phyloP scores from a whole-genome alignment of 2,113 vertebrate species.

The Cololabis saira region DNA sequence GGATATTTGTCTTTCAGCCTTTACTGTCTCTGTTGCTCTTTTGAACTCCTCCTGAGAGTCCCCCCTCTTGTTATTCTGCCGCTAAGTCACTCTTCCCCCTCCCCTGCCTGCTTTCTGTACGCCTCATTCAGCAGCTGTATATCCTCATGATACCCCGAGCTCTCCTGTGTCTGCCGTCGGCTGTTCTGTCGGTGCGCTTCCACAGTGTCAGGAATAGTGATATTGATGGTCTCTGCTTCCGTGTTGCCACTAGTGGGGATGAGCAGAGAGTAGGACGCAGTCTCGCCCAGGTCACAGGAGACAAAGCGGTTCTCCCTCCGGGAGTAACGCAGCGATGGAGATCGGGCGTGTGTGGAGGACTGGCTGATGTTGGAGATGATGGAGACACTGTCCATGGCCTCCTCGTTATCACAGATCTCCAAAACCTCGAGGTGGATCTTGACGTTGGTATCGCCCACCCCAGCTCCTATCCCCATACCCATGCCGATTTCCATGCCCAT shows the following conservation, averaged over 20 bases:
- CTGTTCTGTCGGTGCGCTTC: constrained; percentile 95
- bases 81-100: constrained; percentile 61
- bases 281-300: constrained; percentile 94
- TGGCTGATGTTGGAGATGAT: constrained; percentile 98
- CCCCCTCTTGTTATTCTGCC: constrained; percentile 3
- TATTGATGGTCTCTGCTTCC: constrained; percentile 87
- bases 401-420: constrained; percentile 95
- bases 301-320: constrained; percentile 95
- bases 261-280: constrained; percentile 93
- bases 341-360: constrained; percentile 91
- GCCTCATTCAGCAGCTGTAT: constrained; percentile 94
- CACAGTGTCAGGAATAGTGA: constrained; percentile 97
- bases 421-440: constrained; percentile 97
- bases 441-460: constrained; percentile 90
- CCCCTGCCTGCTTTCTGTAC: constrained; percentile 86
- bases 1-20: constrained; percentile 21
- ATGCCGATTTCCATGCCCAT: constrained; percentile 65
- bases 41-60: constrained; percentile 14
- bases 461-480: constrained; percentile 60
- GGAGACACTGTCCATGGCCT: constrained; percentile 96
- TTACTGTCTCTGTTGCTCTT: constrained; percentile 21
- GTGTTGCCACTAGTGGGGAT: constrained; percentile 89
- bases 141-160: constrained; percentile 90
- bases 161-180: constrained; percentile 83
- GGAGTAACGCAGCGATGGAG: constrained; percentile 94